Base-by-base conservation (phyloP, 2,113 vertebrate genomes). In the Atrichornis clamosus region DNA sequence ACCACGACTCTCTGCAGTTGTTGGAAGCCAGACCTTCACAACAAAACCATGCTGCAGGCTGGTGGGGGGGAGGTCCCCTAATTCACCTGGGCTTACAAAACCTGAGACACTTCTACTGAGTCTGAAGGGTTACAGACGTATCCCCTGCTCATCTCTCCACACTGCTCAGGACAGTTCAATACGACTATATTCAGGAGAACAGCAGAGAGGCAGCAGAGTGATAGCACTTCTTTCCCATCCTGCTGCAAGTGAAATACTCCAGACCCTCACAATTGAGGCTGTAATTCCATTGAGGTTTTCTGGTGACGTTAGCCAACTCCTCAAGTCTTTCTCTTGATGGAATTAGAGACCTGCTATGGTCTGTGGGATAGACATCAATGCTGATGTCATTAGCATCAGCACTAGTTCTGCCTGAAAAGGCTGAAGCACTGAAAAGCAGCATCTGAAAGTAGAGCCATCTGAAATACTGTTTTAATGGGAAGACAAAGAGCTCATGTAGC, bases 311-410 rank as follows among this genome's bases (percentile, higher is more conserved):
- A 97, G 89, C 89, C 84, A 96, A 89, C 68, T 86, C 89, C 84
- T 93, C 80, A 70, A 91, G 84, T 90, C 59, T 95, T 94, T 82
- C 59, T 86, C 94, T 93, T 88, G 67, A 16, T 75, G 87, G 94
- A 98, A 97, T 98, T 96, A 96, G 91, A 95, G 89, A 69, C 82
- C 87, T 93, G 73, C 87, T 97, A 90, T 77, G 77, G 80, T 91
- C 95, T 97, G 85, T 68, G 76, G 95, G 87, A 69, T 80, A 76
- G 93, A 77, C 73, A 96, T 96, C 33, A 3, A 75, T 92, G 84
- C 72, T 97, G 95, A 97, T 96, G 90, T 94, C 92, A 88, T 95
- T 94, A 92, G 63, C 93, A 92, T 95, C 92, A 94, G 65, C 7
- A 5, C 42, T 56, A 32, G 26, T 58, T 64, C 68, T 90, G 49